phyloP scores from a whole-genome alignment of 2,888 invertebrate genomes.

The Lacanobia oleracea region DNA sequence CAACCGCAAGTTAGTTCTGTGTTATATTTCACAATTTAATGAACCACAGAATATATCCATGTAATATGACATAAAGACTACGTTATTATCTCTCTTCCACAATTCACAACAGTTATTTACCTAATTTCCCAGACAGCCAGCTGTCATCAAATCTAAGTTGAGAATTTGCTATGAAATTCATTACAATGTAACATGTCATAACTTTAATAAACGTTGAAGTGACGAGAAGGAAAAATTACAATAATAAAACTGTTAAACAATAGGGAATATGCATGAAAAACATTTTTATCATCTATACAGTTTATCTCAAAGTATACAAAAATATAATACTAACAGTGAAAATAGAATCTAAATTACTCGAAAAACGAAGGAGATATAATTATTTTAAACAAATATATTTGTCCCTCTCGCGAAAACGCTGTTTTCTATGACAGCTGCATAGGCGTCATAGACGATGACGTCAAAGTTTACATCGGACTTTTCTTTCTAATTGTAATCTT shows the following conservation, averaged over 20 bases:
- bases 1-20: background rate
- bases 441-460: too few species aligned
- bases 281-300: too few species aligned
- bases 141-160: slow-evolving; percentile 57
- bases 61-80: background rate
- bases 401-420: too few species aligned
- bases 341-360: too few species aligned
- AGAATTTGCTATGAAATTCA: slow-evolving; percentile 49
- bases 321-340: too few species aligned
- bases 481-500: too few species aligned
- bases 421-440: too few species aligned
- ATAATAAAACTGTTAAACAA: slow-evolving; percentile 66
- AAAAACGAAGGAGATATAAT: too few species aligned
- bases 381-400: too few species aligned
- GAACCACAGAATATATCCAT: background rate
- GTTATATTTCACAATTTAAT: slow-evolving; percentile 1
- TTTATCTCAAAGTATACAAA: too few species aligned
- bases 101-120: slow-evolving; percentile 38
- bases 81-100: slow-evolving; percentile 11
- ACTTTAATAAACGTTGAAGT: slow-evolving; percentile 47
- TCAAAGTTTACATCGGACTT: too few species aligned
- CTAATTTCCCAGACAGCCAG: slow-evolving; percentile 43
- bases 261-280: too few species aligned
- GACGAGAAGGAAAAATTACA: slow-evolving; percentile 43
- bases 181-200: slow-evolving; percentile 39